A percentile compares a stretch with the other conserved stretches of the same genome.
phyloP scores from a whole-genome alignment of 2,888 invertebrate genomes.

The Lepidochitona cinerea region DNA sequence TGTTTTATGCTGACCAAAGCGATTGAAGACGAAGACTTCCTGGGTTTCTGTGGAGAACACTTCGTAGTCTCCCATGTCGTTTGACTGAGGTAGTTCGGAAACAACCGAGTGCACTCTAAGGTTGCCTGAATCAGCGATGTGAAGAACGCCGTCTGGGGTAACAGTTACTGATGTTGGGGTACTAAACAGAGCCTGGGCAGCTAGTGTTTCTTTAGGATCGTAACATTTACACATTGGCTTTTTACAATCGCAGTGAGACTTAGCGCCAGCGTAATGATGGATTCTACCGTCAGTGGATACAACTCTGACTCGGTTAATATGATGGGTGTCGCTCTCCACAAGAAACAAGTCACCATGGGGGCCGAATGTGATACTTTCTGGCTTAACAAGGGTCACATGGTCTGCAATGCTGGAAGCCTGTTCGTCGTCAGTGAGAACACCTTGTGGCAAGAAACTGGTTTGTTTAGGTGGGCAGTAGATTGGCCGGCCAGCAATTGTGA shows the following conservation, averaged over 20 bases:
- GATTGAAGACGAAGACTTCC: slow-evolving; percentile 78
- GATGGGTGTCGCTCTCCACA: slow-evolving; percentile 91
- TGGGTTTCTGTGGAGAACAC: slow-evolving; percentile 94
- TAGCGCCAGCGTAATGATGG: slow-evolving; percentile 92
- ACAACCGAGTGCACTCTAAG: slow-evolving; percentile 77
- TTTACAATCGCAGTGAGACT: slow-evolving; percentile 74
- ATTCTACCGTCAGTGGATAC: slow-evolving; percentile 96
- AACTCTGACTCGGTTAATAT: slow-evolving; percentile 87
- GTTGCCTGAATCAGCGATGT: slow-evolving; percentile 92
- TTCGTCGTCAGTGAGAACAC: slow-evolving; percentile 62
- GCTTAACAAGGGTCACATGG: slow-evolving; percentile 90
- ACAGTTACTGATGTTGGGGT: slow-evolving; percentile 89
- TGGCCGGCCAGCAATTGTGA: slow-evolving; percentile 95
- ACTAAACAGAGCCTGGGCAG: slow-evolving; percentile 93
- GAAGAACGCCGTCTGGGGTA: slow-evolving; percentile 94
- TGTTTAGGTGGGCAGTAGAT: slow-evolving; percentile 90
- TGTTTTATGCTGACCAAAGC: slow-evolving; percentile 94
- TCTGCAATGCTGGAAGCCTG: slow-evolving; percentile 76
- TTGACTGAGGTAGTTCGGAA: slow-evolving; percentile 60
- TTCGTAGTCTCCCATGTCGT: slow-evolving; percentile 78
- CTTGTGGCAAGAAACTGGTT: slow-evolving; percentile 53
- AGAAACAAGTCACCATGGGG: slow-evolving; percentile 93
- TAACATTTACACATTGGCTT: slow-evolving; percentile 90
- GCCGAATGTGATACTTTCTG: slow-evolving; percentile 90
- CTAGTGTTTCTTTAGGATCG: slow-evolving; percentile 77